Conservation (phyloP, 2,113 vertebrate genomes). For the Eudyptes chrysolophus region DNA sequence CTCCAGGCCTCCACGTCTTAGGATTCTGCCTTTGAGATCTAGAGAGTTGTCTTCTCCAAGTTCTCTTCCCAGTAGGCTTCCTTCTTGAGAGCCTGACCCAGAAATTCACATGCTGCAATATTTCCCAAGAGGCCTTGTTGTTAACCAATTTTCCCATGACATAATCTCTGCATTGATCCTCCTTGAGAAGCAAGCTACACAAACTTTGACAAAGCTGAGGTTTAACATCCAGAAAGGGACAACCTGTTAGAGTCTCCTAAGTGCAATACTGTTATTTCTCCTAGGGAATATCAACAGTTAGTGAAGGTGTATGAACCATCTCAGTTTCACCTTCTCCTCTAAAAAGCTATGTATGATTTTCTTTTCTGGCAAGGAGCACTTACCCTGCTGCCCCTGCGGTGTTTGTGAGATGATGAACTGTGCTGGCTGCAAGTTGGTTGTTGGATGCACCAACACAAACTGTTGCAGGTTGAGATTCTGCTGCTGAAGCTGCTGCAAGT, state of each 20-base stretch:
- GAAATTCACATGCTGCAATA: not conserved
- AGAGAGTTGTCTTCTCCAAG: not conserved
- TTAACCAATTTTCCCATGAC: not conserved
- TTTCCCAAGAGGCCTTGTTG: not conserved
- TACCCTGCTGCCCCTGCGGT: slow-evolving; percentile 94
- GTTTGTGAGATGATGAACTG: slow-evolving; percentile 99
- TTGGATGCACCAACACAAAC: slow-evolving; percentile 96
- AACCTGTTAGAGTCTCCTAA: not conserved
- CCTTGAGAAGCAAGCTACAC: not conserved
- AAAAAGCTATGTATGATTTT: not conserved
- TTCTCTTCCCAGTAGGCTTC: not conserved
- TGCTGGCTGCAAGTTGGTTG: slow-evolving; percentile 89
- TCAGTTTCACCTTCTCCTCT: not conserved
- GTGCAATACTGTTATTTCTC: not conserved
- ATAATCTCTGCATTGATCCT: not conserved
- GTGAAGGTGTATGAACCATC: not conserved
- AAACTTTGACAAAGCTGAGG: not conserved
- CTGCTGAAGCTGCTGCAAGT: slow-evolving; percentile 91
- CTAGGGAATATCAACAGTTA: not conserved
- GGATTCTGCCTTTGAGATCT: not conserved
- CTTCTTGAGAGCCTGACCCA: not conserved
- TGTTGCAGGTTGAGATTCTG: slow-evolving; percentile 97
- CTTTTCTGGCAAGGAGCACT: slow-evolving; percentile 35
- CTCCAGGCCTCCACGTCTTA: not conserved
- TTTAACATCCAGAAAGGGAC: not conserved